Conservation (phyloP, 2,113 vertebrate genomes). For the Poicephalus meyeri region DNA sequence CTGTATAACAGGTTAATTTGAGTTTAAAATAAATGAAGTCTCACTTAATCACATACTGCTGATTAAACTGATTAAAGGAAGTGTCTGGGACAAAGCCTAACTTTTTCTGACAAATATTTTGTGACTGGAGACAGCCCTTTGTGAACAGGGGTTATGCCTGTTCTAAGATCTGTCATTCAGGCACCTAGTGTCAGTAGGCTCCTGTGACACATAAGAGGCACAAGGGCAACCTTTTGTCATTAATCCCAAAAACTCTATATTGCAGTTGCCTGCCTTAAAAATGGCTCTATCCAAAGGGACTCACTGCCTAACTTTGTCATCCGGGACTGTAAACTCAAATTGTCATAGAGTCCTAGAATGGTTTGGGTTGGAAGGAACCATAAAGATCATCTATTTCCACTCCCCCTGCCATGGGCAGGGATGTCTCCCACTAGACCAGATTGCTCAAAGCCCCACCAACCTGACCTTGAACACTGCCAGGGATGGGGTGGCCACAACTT, state of each 20-base stretch:
- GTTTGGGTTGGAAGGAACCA: not conserved
- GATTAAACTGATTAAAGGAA: constrained; percentile 5
- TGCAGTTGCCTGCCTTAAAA: not conserved
- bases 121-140: not conserved
- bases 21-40: constrained; percentile 33
- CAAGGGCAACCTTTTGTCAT: not conserved
- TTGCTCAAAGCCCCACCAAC: not conserved
- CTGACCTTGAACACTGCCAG: not conserved
- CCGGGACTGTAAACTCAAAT: not conserved
- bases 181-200: not conserved
- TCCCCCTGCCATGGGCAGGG: too few relatives aligned
- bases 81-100: not conserved
- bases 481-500: not conserved
- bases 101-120: not conserved
- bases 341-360: not conserved
- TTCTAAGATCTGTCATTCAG: not conserved
- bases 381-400: not conserved
- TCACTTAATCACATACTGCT: not conserved
- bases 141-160: not conserved
- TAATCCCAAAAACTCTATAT: not conserved
- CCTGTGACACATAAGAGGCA: not conserved
- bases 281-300: not conserved
- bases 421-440: not conserved
- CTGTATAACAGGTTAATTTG: constrained; percentile 10
- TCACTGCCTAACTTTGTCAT: not conserved